A percentile compares a stretch with the other conserved stretches of the same genome.
Conservation (phyloP, 2,113 vertebrate genomes). For the Aphyosemion australe region DNA sequence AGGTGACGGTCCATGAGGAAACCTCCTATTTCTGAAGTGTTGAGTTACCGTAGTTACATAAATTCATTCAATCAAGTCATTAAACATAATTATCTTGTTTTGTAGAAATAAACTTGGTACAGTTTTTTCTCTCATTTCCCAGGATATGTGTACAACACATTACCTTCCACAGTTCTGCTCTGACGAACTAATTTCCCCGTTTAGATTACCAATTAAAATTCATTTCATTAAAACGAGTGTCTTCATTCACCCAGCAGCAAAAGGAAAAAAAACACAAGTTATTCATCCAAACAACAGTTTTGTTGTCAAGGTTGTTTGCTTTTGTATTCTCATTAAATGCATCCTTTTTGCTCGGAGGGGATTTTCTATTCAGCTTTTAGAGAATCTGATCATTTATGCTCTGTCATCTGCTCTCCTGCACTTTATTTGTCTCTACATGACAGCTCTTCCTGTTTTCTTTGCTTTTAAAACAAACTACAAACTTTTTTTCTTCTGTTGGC, state of each 20-base stretch:
- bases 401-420: neutral
- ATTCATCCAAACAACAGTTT: neutral
- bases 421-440: constrained; percentile 3
- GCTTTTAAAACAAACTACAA: neutral
- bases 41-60: too few relatives aligned
- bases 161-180: neutral
- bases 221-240: constrained; percentile 1
- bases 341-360: neutral
- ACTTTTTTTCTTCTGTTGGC: neutral
- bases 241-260: neutral
- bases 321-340: neutral
- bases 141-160: too few relatives aligned
- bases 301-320: neutral
- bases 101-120: too few relatives aligned
- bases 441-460: neutral
- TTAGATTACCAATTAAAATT: constrained; percentile 18
- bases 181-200: constrained; percentile 19
- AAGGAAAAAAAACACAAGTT: neutral
- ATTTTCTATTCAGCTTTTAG: neutral
- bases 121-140: too few relatives aligned
- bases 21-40: too few relatives aligned
- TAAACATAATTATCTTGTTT: too few relatives aligned
- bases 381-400: neutral
- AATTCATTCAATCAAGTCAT: too few relatives aligned
- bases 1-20: neutral